These are phyloP conservation scores for Poeciliopsis turrubarensis DNA, from an alignment of 2,113 vertebrate species.

Conservation along the genomic window DNA sequence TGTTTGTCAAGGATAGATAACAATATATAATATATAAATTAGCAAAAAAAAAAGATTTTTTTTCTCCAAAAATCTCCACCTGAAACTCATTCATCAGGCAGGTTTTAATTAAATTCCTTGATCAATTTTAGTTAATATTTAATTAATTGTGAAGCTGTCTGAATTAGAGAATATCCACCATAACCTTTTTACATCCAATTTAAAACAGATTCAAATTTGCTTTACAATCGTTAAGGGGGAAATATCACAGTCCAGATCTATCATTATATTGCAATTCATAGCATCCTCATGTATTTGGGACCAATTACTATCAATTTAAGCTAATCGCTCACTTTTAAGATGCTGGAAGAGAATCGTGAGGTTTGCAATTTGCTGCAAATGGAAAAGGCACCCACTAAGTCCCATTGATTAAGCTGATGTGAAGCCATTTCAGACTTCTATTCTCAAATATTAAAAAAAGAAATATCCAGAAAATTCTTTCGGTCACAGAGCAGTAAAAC, in stretches of 20 bases:
- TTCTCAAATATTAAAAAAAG: slow-evolving; percentile 24
- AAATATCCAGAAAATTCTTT: background rate
- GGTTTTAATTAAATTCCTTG: background rate
- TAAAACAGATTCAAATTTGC: no score
- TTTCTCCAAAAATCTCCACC: no score
- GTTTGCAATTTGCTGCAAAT: background rate
- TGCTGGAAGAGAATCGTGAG: background rate
- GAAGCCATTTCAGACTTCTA: slow-evolving; percentile 5
- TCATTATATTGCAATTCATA: background rate
- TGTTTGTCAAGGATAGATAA: background rate
- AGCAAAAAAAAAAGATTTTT: no score
- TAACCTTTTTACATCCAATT: no score
- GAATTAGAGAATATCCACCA: no score
- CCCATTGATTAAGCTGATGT: background rate
- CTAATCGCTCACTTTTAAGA: background rate
- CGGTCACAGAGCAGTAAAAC: slow-evolving; percentile 26
- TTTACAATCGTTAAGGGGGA: no score
- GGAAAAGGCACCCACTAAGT: background rate
- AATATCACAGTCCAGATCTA: background rate
- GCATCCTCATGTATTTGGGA: background rate
- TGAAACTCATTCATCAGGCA: background rate
- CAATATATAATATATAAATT: background rate
- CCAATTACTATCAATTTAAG: background rate
- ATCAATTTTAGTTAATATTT: background rate
- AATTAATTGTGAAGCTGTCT: no score